Evolutionary conservation across 1,140 invertebrate species (phyloP).

Genomic region (Brachionus rotundiformis): DNA sequence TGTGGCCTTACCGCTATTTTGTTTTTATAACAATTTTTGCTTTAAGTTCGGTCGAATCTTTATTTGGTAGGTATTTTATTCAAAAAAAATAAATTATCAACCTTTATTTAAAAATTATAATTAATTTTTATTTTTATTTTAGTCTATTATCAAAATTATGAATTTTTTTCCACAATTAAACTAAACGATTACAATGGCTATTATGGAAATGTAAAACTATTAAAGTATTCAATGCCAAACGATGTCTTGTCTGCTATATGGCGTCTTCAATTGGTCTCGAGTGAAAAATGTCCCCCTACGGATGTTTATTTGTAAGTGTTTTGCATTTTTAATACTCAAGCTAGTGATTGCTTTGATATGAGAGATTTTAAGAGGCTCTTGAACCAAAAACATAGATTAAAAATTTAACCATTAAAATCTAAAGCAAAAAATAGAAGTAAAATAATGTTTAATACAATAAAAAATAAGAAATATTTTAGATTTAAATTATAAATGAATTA

Average conservation of each 20-base stretch:
- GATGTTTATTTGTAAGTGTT: constrained; percentile 38
- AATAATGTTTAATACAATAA: too few species aligned
- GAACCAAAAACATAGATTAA: neutral
- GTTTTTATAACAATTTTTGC: neutral
- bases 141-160: constrained; percentile 52
- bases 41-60: neutral
- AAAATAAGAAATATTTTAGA: too few species aligned
- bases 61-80: neutral
- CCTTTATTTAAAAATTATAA: neutral
- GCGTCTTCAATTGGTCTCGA: constrained; percentile 44
- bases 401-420: neutral
- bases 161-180: constrained; percentile 48
- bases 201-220: constrained; percentile 50
- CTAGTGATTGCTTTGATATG: neutral
- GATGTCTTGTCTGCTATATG: constrained; percentile 46
- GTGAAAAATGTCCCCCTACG: constrained; percentile 22
- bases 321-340: neutral
- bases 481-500: too few species aligned
- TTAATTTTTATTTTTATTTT: neutral
- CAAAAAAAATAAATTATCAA: neutral
- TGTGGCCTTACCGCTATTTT: neutral
- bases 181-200: constrained; percentile 40
- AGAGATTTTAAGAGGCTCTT: neutral
- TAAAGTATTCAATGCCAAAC: constrained; percentile 42
- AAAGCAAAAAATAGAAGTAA: too few species aligned